Percentiles rank a stretch among this genome's conserved stretches.
Conservation (phyloP, 2,888 invertebrate genomes). For the Cephonodes hylas region DNA sequence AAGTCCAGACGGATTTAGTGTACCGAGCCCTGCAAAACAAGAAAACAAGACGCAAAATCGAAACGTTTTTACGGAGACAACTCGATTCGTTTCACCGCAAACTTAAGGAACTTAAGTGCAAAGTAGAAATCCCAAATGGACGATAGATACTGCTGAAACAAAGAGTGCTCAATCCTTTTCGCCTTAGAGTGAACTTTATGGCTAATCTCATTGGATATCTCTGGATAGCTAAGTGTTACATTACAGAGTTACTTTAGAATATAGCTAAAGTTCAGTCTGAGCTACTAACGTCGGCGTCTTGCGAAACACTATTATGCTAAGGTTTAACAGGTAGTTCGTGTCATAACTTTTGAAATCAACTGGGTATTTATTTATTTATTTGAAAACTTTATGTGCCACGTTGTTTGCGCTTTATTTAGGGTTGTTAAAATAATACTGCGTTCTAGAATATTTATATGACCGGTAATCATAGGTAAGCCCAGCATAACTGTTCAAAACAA, state of each 20-base stretch:
- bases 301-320: conserved; percentile 12
- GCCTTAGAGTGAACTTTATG: conserved; percentile 4
- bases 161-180: conserved; percentile 8
- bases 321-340: conserved; percentile 12
- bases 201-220: conserved; percentile 6
- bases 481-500: too few species aligned
- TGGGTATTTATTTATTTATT: not conserved
- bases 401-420: not conserved
- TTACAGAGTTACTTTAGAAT: conserved; percentile 6
- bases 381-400: not conserved
- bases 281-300: conserved; percentile 2
- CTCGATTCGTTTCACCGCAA: conserved; percentile 6
- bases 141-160: conserved; percentile 1
- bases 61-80: conserved; percentile 1
- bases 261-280: conserved; percentile 1
- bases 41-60: not conserved
- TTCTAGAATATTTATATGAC: too few species aligned
- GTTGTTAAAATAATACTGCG: too few species aligned
- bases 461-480: too few species aligned
- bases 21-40: not conserved
- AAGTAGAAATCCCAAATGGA: conserved; percentile 5
- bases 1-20: not conserved
- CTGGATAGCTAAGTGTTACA: not conserved
- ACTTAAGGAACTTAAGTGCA: conserved; percentile 8
- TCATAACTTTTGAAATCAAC: conserved; percentile 8